phyloP scores from a whole-genome alignment of 2,888 invertebrate genomes.

The Myathropa florea region DNA sequence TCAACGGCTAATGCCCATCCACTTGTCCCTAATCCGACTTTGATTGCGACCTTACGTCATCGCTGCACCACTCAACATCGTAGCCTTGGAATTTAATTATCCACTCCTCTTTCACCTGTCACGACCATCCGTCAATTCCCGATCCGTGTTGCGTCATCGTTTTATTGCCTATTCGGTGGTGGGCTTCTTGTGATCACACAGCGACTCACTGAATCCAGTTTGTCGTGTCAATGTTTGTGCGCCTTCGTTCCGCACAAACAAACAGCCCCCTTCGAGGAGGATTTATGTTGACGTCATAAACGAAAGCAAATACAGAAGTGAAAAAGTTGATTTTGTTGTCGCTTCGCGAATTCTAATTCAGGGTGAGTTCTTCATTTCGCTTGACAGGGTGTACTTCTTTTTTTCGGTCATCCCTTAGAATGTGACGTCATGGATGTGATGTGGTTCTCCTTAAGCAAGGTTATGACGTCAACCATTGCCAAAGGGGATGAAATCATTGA shows the following conservation, averaged over 20 bases:
- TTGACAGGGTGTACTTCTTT: not conserved
- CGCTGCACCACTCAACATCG: not conserved
- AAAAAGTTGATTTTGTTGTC: not conserved
- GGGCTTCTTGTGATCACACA: not conserved
- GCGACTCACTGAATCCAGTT: not conserved
- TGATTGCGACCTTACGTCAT: slow-evolving; percentile 21
- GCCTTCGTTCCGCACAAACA: not conserved
- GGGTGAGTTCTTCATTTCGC: slow-evolving; percentile 14
- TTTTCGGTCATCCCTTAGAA: slow-evolving; percentile 14
- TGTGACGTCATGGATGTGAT: slow-evolving; percentile 63
- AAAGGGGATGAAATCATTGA: not conserved
- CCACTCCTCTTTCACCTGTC: not conserved
- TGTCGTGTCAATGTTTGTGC: slow-evolving; percentile 15
- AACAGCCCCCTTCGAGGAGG: not conserved
- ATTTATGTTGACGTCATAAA: slow-evolving; percentile 61
- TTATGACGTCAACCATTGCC: slow-evolving; percentile 45
- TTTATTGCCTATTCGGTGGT: slow-evolving; percentile 6
- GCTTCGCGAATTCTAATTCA: slow-evolving; percentile 44
- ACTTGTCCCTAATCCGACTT: not conserved
- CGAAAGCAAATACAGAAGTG: slow-evolving; percentile 37
- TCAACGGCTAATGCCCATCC: not conserved
- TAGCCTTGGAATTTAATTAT: slow-evolving; percentile 36
- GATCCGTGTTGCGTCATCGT: slow-evolving; percentile 18
- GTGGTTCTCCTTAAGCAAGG: slow-evolving; percentile 59
- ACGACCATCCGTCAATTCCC: not conserved